Conservation (phyloP, 2,113 vertebrate genomes). For the Lamprologus speciosus region DNA sequence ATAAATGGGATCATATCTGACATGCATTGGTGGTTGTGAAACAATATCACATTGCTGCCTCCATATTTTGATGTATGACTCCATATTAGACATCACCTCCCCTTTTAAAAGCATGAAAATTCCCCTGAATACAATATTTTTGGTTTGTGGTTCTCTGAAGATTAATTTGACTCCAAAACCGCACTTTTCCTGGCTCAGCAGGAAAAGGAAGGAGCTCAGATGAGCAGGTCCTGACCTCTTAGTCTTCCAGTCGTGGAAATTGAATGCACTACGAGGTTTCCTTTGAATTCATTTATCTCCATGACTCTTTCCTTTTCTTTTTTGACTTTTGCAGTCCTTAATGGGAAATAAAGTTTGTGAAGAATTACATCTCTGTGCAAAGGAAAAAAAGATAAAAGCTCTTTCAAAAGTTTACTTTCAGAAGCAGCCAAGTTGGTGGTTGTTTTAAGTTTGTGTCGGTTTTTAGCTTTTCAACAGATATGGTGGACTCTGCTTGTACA, state of each 20-base stretch:
- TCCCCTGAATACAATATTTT: neutral
- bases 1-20: neutral
- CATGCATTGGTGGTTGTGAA: neutral
- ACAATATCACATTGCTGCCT: neutral
- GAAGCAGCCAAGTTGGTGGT: neutral
- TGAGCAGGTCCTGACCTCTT: slow-evolving; percentile 38
- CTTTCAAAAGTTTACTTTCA: slow-evolving; percentile 10
- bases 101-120: slow-evolving; percentile 15
- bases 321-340: neutral
- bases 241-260: slow-evolving; percentile 15
- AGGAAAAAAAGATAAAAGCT: neutral
- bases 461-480: neutral
- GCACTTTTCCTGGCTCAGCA: slow-evolving; percentile 34
- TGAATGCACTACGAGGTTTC: slow-evolving; percentile 2
- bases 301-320: neutral
- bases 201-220: slow-evolving; percentile 24
- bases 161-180: slow-evolving; percentile 41
- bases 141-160: slow-evolving; percentile 7
- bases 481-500: slow-evolving; percentile 2
- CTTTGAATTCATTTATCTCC: slow-evolving; percentile 35
- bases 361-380: neutral
- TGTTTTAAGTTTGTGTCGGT: neutral
- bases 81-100: neutral
- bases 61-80: neutral
- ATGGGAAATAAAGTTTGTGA: neutral